phyloP scores from a whole-genome alignment of 2,797 vertebrate genomes.

The Cheirogaleus major region DNA sequence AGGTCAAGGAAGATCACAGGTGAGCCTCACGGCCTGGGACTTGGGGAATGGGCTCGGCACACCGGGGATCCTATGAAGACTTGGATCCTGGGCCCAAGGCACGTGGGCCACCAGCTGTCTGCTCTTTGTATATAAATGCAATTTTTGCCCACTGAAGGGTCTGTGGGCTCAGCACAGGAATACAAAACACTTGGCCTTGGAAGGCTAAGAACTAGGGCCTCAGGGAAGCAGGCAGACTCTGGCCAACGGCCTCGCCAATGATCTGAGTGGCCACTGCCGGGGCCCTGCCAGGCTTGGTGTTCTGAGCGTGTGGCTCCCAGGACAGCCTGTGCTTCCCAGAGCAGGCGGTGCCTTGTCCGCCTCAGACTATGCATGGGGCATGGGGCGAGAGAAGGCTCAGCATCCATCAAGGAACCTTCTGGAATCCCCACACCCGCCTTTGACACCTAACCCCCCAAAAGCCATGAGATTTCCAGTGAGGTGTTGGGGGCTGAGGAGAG shows the following conservation, averaged over 20 bases:
- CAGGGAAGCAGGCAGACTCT: background rate
- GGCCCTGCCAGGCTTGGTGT: background rate
- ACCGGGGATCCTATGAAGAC: background rate
- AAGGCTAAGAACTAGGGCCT: background rate
- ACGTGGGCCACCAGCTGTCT: background rate
- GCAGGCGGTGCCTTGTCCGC: background rate
- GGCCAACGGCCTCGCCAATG: background rate
- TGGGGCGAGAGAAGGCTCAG: background rate
- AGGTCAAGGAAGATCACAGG: background rate
- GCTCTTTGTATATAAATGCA: background rate
- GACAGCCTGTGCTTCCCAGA: background rate
- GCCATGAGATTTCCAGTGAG: background rate
- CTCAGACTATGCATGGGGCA: background rate
- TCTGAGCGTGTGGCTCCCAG: background rate
- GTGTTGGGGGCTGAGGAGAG: background rate
- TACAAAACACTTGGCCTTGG: background rate
- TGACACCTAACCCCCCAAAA: background rate
- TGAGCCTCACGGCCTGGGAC: background rate
- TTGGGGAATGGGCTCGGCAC: background rate
- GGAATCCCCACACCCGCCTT: background rate
- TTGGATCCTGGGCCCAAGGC: background rate
- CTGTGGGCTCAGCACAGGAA: background rate
- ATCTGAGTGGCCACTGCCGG: fast-evolving
- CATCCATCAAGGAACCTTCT: background rate
- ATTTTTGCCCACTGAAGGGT: background rate